Conservation (phyloP, 2,113 vertebrate species). For the Pristiophorus japonicus region DNA sequence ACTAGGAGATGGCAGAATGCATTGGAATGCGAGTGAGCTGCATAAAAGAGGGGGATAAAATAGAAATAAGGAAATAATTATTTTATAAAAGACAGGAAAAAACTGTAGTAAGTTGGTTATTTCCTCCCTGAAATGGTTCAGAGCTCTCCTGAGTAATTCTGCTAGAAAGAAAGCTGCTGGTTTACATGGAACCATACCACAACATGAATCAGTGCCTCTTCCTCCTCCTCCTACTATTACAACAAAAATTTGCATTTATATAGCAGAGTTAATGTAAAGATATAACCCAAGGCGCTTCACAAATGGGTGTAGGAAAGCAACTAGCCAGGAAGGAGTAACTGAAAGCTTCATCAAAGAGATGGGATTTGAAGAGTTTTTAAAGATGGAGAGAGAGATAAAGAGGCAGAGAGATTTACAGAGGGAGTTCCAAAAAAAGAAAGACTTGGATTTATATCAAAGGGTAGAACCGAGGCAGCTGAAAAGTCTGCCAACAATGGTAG, state of each 20-base stretch:
- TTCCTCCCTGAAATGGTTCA: not conserved
- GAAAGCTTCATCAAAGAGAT: too few species aligned
- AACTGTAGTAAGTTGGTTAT: too few species aligned
- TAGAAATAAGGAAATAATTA: too few species aligned
- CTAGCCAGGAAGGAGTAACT: too few species aligned
- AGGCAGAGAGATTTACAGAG: not conserved
- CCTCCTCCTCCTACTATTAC: not conserved
- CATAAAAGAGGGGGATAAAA: not conserved
- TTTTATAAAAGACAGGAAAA: too few species aligned
- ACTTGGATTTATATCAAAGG: too few species aligned
- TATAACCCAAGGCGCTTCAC: too few species aligned
- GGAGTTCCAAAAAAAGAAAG: too few species aligned
- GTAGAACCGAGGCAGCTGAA: not conserved
- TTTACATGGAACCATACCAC: not conserved
- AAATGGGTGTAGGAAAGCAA: too few species aligned
- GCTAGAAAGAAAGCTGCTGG: not conserved
- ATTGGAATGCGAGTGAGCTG: not conserved
- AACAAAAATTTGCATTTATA: not conserved
- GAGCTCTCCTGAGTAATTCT: not conserved
- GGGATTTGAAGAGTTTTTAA: too few species aligned
- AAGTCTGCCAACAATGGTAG: not conserved
- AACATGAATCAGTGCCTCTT: not conserved
- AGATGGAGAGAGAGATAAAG: not conserved
- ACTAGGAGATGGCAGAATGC: not conserved
- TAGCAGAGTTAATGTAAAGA: too few species aligned